Percentiles rank a stretch among this genome's conserved stretches.
These are phyloP conservation scores for Bombus waltoni DNA, from an alignment of 1,140 invertebrate genomes.

Conservation along the genomic window DNA sequence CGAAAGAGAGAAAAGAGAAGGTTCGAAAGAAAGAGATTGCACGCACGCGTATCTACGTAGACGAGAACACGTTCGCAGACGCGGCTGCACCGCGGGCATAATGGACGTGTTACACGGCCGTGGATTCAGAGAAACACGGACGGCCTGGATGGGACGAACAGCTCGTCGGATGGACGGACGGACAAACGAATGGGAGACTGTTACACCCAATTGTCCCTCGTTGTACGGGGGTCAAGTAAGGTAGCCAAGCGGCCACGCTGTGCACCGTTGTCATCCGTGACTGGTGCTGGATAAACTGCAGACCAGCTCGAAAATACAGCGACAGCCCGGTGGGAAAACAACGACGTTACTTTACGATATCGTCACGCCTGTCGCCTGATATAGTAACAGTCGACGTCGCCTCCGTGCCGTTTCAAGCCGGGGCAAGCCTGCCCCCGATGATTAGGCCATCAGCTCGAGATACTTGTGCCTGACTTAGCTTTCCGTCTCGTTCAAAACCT, in stretches of 20 bases:
- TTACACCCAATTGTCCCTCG: constrained; percentile 83
- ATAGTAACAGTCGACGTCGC: constrained; percentile 6
- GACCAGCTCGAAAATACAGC: constrained; percentile 47
- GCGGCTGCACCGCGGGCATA: constrained; percentile 53
- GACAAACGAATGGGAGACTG: constrained; percentile 80
- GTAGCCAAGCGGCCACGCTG: constrained; percentile 74
- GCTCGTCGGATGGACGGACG: constrained; percentile 57
- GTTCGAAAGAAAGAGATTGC: not conserved
- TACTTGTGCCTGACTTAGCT: not conserved
- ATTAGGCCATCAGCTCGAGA: constrained; percentile 12
- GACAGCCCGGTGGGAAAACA: constrained; percentile 49
- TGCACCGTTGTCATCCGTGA: constrained; percentile 66
- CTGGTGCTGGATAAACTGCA: constrained; percentile 51
- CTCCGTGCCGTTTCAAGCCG: not conserved
- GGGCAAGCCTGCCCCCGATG: not conserved
- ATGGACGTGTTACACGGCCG: constrained; percentile 74
- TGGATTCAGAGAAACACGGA: constrained; percentile 79
- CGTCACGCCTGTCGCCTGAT: constrained; percentile 22
- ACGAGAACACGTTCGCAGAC: constrained; percentile 1
- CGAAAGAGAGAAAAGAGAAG: not conserved
- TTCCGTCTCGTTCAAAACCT: not conserved
- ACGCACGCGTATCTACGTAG: not conserved
- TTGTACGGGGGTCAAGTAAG: constrained; percentile 82
- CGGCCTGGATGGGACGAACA: constrained; percentile 53
- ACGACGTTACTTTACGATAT: constrained; percentile 47